phyloP scores from a whole-genome alignment of 2,888 invertebrate species.

The Drosophila setosimentum region DNA sequence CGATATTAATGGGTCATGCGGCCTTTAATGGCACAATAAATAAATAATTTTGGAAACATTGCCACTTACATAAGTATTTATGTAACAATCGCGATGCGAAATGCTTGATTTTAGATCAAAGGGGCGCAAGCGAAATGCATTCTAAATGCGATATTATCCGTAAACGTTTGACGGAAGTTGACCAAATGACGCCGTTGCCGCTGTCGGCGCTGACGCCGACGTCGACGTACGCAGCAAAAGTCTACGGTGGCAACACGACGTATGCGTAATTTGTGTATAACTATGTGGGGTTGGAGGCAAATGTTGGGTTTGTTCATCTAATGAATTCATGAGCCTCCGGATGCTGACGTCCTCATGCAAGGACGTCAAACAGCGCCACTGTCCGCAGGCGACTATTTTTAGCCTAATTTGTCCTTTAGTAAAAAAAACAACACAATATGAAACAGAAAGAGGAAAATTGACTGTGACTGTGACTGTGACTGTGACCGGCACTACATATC shows the following conservation, averaged over 20 bases:
- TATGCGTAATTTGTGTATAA: conserved; percentile 57
- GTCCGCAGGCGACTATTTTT: conserved; percentile 64
- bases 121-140: conserved; percentile 64
- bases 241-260: conserved; percentile 46
- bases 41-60: conserved; percentile 8
- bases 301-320: conserved; percentile 15
- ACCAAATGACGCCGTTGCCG: conserved; percentile 25
- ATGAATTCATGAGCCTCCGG: conserved; percentile 35
- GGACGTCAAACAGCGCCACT: conserved; percentile 49
- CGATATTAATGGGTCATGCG: conserved; percentile 17
- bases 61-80: too few species aligned
- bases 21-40: conserved; percentile 21
- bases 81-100: conserved; percentile 10
- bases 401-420: conserved; percentile 50
- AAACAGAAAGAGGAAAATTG: conserved; percentile 26
- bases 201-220: neutral
- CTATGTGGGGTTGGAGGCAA: neutral
- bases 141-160: conserved; percentile 72
- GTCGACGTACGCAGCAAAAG: neutral
- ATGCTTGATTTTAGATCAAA: conserved; percentile 57
- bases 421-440: conserved; percentile 16
- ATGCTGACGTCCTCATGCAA: conserved; percentile 50
- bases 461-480: conserved; percentile 12
- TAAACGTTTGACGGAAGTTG: conserved; percentile 62
- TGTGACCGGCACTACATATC: neutral